Conservation (phyloP, 2,888 invertebrate genomes). For the Cataglyphis albicans region DNA sequence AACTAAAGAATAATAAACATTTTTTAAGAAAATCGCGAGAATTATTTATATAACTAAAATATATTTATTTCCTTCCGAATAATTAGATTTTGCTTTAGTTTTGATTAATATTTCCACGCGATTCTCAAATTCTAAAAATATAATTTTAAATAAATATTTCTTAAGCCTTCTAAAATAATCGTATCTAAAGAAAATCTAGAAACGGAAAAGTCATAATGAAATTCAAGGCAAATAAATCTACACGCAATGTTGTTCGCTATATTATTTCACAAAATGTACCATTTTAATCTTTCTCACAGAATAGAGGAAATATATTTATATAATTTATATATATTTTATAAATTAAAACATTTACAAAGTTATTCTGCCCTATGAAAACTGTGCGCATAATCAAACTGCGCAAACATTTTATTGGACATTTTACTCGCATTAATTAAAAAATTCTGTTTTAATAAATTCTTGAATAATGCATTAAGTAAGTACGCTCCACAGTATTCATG, state of each 20-base stretch:
- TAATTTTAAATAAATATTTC: neutral
- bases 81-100: neutral
- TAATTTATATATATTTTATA: constrained; percentile 1
- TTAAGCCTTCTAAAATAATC: neutral
- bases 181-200: neutral
- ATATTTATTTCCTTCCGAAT: neutral
- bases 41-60: constrained; percentile 5
- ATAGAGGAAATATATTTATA: neutral
- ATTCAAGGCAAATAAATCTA: neutral
- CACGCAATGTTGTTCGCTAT: neutral
- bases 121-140: neutral
- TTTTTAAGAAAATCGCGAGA: neutral
- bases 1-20: neutral
- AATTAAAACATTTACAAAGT: constrained; percentile 9
- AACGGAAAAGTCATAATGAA: neutral
- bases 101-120: neutral
- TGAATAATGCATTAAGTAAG: constrained; percentile 40
- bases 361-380: constrained; percentile 7
- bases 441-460: constrained; percentile 35
- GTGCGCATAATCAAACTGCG: neutral
- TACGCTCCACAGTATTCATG: constrained; percentile 10
- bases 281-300: neutral
- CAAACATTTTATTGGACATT: neutral
- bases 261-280: neutral
- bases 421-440: constrained; percentile 15